Evolutionary conservation across 2,888 invertebrate genomes (phyloP).

Genomic region (Polydrusus cervinus): DNA sequence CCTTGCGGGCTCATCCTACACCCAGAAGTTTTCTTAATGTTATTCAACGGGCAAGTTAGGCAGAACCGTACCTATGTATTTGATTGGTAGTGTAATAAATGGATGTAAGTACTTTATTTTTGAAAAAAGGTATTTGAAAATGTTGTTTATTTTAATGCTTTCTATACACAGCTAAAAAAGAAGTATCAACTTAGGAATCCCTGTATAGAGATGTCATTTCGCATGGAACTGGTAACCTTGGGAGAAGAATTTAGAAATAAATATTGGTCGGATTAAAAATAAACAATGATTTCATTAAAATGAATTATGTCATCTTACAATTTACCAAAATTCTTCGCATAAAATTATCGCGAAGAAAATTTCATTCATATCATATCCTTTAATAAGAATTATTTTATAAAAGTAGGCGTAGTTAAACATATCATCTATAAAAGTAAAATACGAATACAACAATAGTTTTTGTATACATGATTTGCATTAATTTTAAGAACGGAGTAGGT

Average conservation of each 20-base stretch:
- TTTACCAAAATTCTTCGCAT: constrained; percentile 8
- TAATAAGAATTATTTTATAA: neutral
- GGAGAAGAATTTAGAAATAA: neutral
- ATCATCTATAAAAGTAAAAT: neutral
- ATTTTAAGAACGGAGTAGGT: neutral
- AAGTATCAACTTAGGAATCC: no score
- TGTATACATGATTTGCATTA: neutral
- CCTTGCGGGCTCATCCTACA: no score
- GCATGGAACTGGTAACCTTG: no score
- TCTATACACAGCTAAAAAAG: no score
- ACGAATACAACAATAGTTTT: neutral
- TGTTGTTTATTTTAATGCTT: no score
- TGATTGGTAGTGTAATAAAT: no score
- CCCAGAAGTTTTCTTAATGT: no score
- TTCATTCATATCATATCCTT: constrained; percentile 1
- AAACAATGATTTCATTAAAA: constrained; percentile 33
- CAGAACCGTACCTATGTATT: no score
- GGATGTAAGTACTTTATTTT: no score
- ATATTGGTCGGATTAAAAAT: neutral
- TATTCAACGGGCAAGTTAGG: no score
- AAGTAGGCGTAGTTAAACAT: neutral
- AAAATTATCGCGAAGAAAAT: constrained; percentile 8
- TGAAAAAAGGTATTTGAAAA: no score
- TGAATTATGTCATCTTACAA: constrained; percentile 26
- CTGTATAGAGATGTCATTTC: no score